Evolutionary conservation across 2,113 vertebrate species (phyloP).

Genomic region (Strigops habroptila): DNA sequence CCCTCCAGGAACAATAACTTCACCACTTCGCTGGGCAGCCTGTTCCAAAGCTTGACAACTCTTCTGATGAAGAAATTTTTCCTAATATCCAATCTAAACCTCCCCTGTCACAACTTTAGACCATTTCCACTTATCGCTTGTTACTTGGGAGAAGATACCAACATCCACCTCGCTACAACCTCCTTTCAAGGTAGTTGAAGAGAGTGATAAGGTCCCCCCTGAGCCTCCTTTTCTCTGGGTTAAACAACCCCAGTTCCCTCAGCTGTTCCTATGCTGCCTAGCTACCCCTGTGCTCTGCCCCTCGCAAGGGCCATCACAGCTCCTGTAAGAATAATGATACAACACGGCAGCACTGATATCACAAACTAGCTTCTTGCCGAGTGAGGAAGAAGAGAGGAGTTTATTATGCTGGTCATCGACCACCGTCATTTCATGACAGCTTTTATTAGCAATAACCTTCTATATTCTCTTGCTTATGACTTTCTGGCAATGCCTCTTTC

Average conservation of each 20-base stretch:
- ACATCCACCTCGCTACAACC: neutral
- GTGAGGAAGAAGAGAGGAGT: neutral
- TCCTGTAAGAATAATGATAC: neutral
- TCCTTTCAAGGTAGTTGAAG: neutral
- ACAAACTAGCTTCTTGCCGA: neutral
- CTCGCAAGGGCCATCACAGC: neutral
- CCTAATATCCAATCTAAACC: neutral
- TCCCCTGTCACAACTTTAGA: neutral
- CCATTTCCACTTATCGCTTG: neutral
- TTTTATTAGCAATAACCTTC: conserved; percentile 19
- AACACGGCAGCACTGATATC: neutral
- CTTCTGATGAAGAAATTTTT: neutral
- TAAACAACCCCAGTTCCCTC: neutral
- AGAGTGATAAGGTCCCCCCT: neutral
- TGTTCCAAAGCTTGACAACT: neutral
- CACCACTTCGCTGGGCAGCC: neutral
- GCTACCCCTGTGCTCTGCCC: neutral
- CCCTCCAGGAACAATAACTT: neutral
- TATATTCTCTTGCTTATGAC: neutral
- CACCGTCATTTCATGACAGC: neutral
- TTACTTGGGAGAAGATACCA: neutral
- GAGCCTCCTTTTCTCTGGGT: neutral
- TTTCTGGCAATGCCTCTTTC: neutral
- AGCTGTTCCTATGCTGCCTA: neutral
- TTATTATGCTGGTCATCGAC: conserved; percentile 2